phyloP scores from a whole-genome alignment of 2,888 invertebrate genomes.

The Trichacis sp. region DNA sequence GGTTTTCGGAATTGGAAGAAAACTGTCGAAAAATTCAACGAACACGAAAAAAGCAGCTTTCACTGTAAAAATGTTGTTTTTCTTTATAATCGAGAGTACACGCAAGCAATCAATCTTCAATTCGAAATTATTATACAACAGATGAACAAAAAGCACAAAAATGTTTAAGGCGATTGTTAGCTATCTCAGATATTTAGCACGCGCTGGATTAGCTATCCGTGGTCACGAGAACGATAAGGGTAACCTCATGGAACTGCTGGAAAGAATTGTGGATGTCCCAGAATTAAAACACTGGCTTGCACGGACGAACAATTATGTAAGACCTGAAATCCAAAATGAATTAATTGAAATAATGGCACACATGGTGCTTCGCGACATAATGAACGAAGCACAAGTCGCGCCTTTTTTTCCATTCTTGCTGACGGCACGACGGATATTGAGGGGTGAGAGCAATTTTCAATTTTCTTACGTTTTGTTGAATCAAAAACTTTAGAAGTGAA shows the following conservation, averaged over 20 bases:
- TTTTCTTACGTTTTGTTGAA: conserved; percentile 8
- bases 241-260: conserved; percentile 7
- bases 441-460: conserved; percentile 11
- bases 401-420: conserved; percentile 16
- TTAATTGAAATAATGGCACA: conserved; percentile 18
- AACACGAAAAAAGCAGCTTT: conserved; percentile 14
- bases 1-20: conserved; percentile 19
- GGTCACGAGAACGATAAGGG: conserved; percentile 13
- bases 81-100: background rate
- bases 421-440: conserved; percentile 16
- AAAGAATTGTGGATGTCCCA: conserved; percentile 8
- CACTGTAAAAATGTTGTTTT: background rate
- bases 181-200: conserved; percentile 10
- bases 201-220: conserved; percentile 11
- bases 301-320: conserved; percentile 10
- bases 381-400: conserved; percentile 1
- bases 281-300: conserved; percentile 5
- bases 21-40: conserved; percentile 2
- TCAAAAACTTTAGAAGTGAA: background rate
- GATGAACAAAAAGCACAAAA: background rate
- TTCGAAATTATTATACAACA: background rate
- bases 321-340: conserved; percentile 14
- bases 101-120: background rate
- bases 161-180: conserved; percentile 5
- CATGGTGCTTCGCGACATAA: conserved; percentile 1